Evolutionary conservation across 2,797 vertebrate genomes (phyloP), one percentile per base, ranked within the genome.

Genomic region (Lateolabrax maculatus): DNA sequence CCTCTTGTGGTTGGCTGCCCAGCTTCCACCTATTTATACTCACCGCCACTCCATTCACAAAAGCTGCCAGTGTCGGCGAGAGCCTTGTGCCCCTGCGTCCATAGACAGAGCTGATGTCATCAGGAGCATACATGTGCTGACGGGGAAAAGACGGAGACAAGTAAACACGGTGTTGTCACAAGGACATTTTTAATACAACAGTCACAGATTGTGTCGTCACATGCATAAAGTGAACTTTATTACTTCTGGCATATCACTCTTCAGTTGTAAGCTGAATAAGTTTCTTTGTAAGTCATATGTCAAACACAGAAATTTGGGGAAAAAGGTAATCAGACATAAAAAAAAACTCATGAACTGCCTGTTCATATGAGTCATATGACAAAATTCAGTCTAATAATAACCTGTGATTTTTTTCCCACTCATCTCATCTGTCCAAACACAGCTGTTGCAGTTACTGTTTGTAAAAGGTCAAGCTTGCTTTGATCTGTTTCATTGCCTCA

Each of bases 41-140:
- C 90, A 98, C 97, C 48, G 97, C 97, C 46, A 98, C 96, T 31
- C 97, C 97, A 0, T 98, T 98, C 77, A 95, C 94, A 63, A 97
- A 97, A 0, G 97, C 96, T 4, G 97, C 96, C 87, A 97, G 88
- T 0, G 94, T 96, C 0, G 97, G 96, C 5, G 97, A 97, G 6
- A 98, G 93, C 80, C 90, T 96, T 29, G 92, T 63, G 0, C 90
- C 95, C 0, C 80, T 88, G 79, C 92, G 95, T 41, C 97, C 97
- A 3, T 97, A 97, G n/a, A 97, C 95, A 1, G 94, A 95, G 91
- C 97, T 96, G 62, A 95, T 86, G 0, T 95, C 83, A 86, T 94
- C 91, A 0, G 94, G 86, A 18, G 94, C 93, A 11, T 96, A 97
- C 85, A 96, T 93, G 83, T 95, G 90, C 97, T 97, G 91, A 49